These are phyloP conservation scores for Pogonus chalceus DNA, from an alignment of 1,140 invertebrate genomes.

Conservation along the genomic window DNA sequence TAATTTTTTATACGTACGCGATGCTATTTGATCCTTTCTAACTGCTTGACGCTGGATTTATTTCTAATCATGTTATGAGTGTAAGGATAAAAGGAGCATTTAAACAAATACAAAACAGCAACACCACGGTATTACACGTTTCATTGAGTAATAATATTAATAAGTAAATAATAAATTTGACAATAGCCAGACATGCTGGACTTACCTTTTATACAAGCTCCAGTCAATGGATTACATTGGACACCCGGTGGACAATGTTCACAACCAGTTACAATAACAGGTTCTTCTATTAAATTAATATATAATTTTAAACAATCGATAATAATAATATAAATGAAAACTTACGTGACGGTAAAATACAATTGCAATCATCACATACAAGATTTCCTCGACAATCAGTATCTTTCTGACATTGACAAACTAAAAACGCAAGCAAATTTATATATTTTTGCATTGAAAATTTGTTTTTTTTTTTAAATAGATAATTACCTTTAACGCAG, in stretches of 20 bases:
- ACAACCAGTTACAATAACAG: conserved; percentile 40
- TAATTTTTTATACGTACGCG: too few species aligned
- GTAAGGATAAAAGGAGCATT: too few species aligned
- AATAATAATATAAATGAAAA: conserved; percentile 5
- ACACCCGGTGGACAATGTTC: conserved; percentile 64
- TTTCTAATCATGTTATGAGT: too few species aligned
- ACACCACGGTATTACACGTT: too few species aligned
- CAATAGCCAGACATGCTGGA: conserved; percentile 26
- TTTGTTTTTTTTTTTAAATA: too few species aligned
- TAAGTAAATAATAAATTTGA: conserved; percentile 1
- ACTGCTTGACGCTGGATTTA: too few species aligned
- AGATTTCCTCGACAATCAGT: conserved; percentile 47
- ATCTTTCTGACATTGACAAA: conserved; percentile 54
- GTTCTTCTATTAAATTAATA: conserved; percentile 22
- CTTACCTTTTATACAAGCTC: conserved; percentile 70
- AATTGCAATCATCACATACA: conserved; percentile 56
- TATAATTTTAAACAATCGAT: conserved; percentile 4
- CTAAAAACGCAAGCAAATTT: conserved; percentile 34
- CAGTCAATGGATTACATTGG: conserved; percentile 60
- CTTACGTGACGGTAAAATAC: conserved; percentile 46
- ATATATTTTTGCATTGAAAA: too few species aligned
- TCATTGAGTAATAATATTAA: conserved; percentile 9
- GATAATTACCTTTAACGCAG: conserved; percentile 61
- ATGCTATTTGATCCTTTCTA: too few species aligned
- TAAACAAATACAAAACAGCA: conserved; percentile 32